Conservation (phyloP, 2,797 vertebrate species). For the Aratinga solstitialis region DNA sequence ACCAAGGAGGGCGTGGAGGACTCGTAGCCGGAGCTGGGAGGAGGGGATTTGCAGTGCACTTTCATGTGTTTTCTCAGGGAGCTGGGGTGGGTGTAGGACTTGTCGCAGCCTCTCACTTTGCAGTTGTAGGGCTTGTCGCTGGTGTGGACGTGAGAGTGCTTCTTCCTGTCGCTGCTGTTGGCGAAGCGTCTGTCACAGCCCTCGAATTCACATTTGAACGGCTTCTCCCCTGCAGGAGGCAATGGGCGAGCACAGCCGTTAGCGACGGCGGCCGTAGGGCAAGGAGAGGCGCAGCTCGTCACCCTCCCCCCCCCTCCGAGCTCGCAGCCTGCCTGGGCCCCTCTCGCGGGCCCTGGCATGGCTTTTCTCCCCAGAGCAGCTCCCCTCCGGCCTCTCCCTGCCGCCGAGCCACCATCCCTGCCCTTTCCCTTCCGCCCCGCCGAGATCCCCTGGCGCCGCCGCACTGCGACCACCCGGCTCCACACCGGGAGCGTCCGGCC, state of each 20-base stretch:
- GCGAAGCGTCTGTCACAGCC: slow-evolving; percentile 97
- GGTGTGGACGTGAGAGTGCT: slow-evolving; percentile 98
- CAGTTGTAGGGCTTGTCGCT: slow-evolving; percentile 99
- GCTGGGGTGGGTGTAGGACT: slow-evolving; percentile 98
- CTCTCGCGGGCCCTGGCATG: neutral
- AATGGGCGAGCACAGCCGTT: slow-evolving; percentile 66
- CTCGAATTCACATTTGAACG: slow-evolving; percentile 97
- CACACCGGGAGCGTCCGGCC: neutral
- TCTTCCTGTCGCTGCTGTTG: slow-evolving; percentile 99
- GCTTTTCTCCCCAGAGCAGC: neutral
- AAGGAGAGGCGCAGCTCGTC: neutral
- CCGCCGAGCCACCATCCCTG: neutral
- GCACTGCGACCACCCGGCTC: neutral
- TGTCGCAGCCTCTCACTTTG: slow-evolving; percentile 98
- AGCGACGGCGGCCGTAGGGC: neutral
- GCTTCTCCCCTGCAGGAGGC: slow-evolving; percentile 90
- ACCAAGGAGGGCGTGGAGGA: slow-evolving; percentile 91
- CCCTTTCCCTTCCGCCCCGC: neutral
- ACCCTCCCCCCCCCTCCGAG: neutral
- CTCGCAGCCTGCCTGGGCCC: neutral
- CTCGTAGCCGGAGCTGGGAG: slow-evolving; percentile 94
- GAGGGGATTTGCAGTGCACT: slow-evolving; percentile 97
- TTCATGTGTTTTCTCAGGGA: slow-evolving; percentile 98
- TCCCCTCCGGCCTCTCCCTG: neutral
- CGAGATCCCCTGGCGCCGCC: neutral